phyloP scores from a whole-genome alignment of 2,113 vertebrate genomes.

The Lamprologus lemairii region DNA sequence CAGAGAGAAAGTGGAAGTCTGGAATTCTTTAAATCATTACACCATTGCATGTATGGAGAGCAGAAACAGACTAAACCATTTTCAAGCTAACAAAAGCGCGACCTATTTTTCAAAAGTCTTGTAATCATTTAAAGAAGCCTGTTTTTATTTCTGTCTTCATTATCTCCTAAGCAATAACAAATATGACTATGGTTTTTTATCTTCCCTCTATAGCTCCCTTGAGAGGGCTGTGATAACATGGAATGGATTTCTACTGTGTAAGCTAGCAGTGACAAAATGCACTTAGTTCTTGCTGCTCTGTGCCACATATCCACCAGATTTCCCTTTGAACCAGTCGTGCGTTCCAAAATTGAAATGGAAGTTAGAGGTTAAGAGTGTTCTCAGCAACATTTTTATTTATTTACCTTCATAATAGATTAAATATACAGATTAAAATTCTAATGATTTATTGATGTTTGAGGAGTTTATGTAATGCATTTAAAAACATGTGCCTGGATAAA shows the following conservation, averaged over 20 bases:
- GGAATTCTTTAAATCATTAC: not conserved
- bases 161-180: not conserved
- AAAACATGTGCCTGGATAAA: not conserved
- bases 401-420: not conserved
- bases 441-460: slow-evolving; percentile 7
- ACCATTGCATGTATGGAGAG: accelerated
- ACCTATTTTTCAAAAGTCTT: not conserved
- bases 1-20: not conserved
- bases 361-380: not conserved
- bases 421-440: not conserved
- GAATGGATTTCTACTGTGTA: not conserved
- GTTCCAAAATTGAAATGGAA: not conserved
- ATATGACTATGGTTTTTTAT: accelerated
- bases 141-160: not conserved
- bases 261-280: not conserved
- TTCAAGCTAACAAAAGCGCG: accelerated
- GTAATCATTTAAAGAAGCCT: not conserved
- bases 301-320: not conserved
- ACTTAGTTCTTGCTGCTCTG: not conserved
- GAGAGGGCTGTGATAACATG: not conserved
- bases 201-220: not conserved
- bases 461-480: not conserved
- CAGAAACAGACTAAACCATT: not conserved
- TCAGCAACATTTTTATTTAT: not conserved
- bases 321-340: not conserved